Conservation (phyloP, 2,888 invertebrate species). For the Xestoiulus laeticollis region DNA sequence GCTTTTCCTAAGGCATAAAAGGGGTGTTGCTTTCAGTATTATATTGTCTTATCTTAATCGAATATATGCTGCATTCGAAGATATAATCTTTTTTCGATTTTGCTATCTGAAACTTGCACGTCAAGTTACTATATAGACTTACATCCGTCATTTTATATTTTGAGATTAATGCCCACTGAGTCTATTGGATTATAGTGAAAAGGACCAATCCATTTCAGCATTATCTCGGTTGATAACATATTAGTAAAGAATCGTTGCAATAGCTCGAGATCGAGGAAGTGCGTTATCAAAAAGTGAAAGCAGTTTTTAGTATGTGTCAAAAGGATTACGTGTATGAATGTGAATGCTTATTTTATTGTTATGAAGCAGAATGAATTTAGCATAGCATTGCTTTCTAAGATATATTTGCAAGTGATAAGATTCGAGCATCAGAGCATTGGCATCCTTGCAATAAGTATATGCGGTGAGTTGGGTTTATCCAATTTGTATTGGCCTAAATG, state of each 20-base stretch:
- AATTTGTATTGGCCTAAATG: neutral
- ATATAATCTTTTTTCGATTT: neutral
- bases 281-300: too few species aligned
- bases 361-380: too few species aligned
- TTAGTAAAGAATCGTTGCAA: neutral
- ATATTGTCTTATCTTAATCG: slow-evolving; percentile 7
- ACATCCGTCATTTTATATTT: neutral
- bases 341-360: too few species aligned
- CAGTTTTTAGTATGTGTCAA: too few species aligned
- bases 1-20: neutral
- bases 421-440: neutral
- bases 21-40: neutral
- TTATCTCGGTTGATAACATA: neutral
- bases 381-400: too few species aligned
- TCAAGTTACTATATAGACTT: neutral
- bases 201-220: neutral
- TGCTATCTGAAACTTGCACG: neutral
- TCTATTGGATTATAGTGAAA: neutral
- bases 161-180: neutral
- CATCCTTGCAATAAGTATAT: neutral
- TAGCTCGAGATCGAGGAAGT: neutral
- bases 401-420: too few species aligned
- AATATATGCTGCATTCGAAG: neutral
- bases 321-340: too few species aligned
- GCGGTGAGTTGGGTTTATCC: neutral